Evolutionary conservation across 2,797 vertebrate genomes (phyloP), one percentile per base, ranked within the genome.

Genomic region (Aphelocoma californica): DNA sequence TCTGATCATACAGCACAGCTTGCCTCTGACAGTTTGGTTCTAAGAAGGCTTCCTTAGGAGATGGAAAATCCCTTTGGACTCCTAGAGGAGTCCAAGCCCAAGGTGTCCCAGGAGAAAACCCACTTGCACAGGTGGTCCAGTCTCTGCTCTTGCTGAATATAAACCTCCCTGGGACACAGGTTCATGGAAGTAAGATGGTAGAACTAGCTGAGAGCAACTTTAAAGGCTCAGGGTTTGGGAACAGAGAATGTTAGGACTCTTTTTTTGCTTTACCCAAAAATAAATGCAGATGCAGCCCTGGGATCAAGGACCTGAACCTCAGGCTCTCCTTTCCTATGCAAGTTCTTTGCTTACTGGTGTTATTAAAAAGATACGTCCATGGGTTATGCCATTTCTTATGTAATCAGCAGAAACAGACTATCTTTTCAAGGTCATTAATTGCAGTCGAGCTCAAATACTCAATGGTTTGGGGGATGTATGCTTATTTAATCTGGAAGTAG

Each of bases 401-500:
- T 34, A 57, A 70, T 78, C 45, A 91, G 50, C 28, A 74, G 40
- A 85, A 88, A 65, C 9, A 80, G 28, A 26, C 18, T 54, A 1
- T 69, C 18, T 69, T 74, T 42, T 66, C 31, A 66, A 75, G 25
- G 42, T 62, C 28, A 54, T 60, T 78, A 70, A 31, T 78, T 82
- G 60, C 18, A 51, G 20, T 34, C 5, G 0, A 74, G 31, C n/a
- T 23, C 3, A 10, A 90, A 60, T 67, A 58, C 12, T 54, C 61
- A 24, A 1, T 13, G 4, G 2, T 60, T 56, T 51, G 38, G 2
- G 0, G 4, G 8, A 3, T 0, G 1, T 48, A 31, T 42, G n/a
- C 25, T 62, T 31, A 14, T 78, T 82, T 84, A 75, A 83, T 44
- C 20, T 65, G n/a, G 28, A 70, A 40, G 40, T 19, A 56, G 8